These are phyloP conservation scores for Acleris literana DNA, from an alignment of 2,888 invertebrate genomes.

Conservation along the genomic window DNA sequence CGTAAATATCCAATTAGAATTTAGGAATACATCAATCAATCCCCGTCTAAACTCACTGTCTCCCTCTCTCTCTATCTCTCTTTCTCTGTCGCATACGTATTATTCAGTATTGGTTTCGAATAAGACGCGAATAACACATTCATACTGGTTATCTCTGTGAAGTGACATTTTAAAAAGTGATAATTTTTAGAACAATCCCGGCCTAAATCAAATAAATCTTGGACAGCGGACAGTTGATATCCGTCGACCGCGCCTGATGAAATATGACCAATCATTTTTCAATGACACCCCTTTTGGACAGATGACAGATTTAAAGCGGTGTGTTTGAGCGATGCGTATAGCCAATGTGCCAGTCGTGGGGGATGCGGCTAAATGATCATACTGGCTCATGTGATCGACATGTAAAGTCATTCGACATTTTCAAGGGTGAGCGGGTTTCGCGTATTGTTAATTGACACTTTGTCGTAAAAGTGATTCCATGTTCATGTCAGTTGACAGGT, in stretches of 20 bases:
- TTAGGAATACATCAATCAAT: no score
- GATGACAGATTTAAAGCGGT: conserved; percentile 61
- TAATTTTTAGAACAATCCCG: no score
- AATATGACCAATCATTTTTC: conserved; percentile 69
- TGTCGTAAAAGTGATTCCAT: conserved; percentile 17
- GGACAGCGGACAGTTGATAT: conserved; percentile 17
- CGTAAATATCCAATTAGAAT: no score
- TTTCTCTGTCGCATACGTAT: no score
- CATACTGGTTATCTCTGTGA: neutral
- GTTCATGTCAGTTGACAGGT: conserved; percentile 10
- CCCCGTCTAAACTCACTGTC: no score
- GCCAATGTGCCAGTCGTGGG: conserved; percentile 67
- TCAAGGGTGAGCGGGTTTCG: conserved; percentile 28
- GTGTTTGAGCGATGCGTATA: conserved; percentile 58
- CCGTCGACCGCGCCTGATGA: conserved; percentile 40
- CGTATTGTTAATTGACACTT: conserved; percentile 29
- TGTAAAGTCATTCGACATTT: conserved; percentile 32
- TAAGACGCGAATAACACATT: no score
- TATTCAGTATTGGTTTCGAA: no score
- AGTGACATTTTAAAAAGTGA: neutral
- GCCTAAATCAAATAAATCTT: conserved; percentile 17
- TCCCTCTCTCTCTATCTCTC: no score
- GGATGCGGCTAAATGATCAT: conserved; percentile 61
- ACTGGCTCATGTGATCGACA: conserved; percentile 48
- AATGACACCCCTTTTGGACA: conserved; percentile 61